Evolutionary conservation across 2,113 vertebrate species (phyloP), one percentile per base, ranked within the genome.

Genomic region (Galbula dea): DNA sequence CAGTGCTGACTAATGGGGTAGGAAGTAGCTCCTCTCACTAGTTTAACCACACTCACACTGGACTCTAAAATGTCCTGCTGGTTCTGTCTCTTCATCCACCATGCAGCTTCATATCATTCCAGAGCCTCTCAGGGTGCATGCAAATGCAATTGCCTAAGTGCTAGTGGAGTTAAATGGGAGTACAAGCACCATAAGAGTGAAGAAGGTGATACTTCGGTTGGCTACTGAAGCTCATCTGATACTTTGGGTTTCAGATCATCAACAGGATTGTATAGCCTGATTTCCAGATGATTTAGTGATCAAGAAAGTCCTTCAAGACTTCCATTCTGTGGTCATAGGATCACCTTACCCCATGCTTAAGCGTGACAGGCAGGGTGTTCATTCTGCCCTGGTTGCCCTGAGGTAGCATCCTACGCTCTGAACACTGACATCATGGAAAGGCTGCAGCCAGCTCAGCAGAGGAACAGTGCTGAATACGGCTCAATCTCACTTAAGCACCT

Each of bases 341-440:
- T 34, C 65, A 32, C 65, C 18, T 49, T 48, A 69, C 15, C 30
- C 67, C 55, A 66, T 27, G 57, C 18, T 34, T 18, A 20, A 67
- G 19, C 17, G 30, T 67, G 81, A 21, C 10, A 18, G 12, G 55
- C 12, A 23, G 32, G 32, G 8, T 9, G 9, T 22, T n/a, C 3
- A 2, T 61, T 61, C 78, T 69, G n/a, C 61, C 71, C 43, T 6
- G 2, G 1, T 29, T 46, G 41, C 45, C 68, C 43, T 29, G 30
- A 0, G 41, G 43, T 12, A 46, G 13, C 55, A 62, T 69, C 48
- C 37, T 27, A 34, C 34, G 34, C 23, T 19, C 15, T 29, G 55
- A n/a, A 57, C n/a, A 43, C 0, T 0, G 9, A 51, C 1, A 1
- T 30, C 6, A 37, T 0, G 1, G 66, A 86, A 80, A 51, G 39